Evolutionary conservation across 2,888 invertebrate species (phyloP), one percentile per base, ranked within the genome.

Genomic region (Lepas anatifera): DNA sequence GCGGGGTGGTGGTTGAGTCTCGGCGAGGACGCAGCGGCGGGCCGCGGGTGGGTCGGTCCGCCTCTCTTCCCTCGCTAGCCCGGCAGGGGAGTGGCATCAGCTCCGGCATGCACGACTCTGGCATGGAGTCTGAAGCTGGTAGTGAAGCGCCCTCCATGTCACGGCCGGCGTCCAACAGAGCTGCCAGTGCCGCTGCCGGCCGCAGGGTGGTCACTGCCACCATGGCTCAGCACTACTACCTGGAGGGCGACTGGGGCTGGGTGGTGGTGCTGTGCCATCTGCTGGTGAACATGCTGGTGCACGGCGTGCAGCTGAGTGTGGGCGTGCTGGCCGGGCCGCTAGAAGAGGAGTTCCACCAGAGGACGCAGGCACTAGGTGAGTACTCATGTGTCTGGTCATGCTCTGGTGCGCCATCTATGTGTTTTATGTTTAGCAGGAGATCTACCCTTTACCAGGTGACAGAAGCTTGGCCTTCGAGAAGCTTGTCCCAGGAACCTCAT

Each of bases 171-270:
- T 16, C 41, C 11, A n/a, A n/a, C n/a, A n/a, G n/a, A n/a, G 41
- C 41, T 16, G 2, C 41, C 41, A 16, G 11, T 16, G 11, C 16
- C 11, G 11, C 16, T 6, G 22, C 27, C 58, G 13, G 32, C 32
- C 32, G 58, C 25, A 32, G 35, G 18, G 16, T 25, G 16, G 35
- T 58, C 18, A 18, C 58, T 22, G 58, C 58, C 58, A 58, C 58
- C 35, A 80, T 84, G 72, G 79, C 88, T 74, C 88, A 90, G 76
- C 89, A 92, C 78, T 91, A 91, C 81, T 80, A 79, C 72, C 80
- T 80, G 13, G 81, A 81, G 72, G 90, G 90, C 11, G 90, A 90
- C 0, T 92, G 91, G 91, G 92, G 92, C 10, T 92, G 90, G 90
- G 85, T 89, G 69, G 87, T 92, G 69, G 84, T 90, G 2, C 82